phyloP scores from a whole-genome alignment of 2,888 invertebrate species.

The Cataglyphis cursor region DNA sequence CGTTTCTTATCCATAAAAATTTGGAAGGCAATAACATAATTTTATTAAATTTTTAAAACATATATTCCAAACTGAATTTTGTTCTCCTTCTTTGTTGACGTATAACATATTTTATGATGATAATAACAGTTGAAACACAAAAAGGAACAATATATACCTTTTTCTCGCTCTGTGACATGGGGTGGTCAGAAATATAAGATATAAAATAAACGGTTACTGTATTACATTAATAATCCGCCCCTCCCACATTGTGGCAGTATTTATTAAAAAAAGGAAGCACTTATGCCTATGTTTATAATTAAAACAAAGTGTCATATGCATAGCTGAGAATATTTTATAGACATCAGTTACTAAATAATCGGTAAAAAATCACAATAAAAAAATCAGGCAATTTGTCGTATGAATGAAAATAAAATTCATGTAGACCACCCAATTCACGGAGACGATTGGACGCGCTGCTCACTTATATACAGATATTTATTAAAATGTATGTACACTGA shows the following conservation, averaged over 20 bases:
- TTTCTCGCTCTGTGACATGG: constrained; percentile 59
- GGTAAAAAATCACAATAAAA: constrained; percentile 57
- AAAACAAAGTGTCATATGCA: constrained; percentile 52
- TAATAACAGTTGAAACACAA: constrained; percentile 55
- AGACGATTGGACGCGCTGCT: constrained; percentile 63
- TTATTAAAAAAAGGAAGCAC: constrained; percentile 53
- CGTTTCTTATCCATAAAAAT: constrained; percentile 24
- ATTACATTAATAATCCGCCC: constrained; percentile 13
- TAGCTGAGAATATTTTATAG: constrained; percentile 7
- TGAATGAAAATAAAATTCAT: constrained; percentile 57
- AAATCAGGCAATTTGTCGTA: constrained; percentile 41
- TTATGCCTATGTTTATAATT: constrained; percentile 47
- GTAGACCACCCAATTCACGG: constrained; percentile 69
- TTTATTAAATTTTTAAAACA: constrained; percentile 48
- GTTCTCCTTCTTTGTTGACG: neutral
- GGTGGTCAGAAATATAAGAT: constrained; percentile 57
- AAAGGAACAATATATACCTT: constrained; percentile 66
- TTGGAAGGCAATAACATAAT: constrained; percentile 64
- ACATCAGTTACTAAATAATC: constrained; percentile 17
- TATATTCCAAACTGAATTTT: constrained; percentile 25
- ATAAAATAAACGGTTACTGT: constrained; percentile 44
- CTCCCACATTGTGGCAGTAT: constrained; percentile 56
- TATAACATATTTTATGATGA: constrained; percentile 51
- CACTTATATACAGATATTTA: constrained; percentile 74
- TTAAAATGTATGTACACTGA: constrained; percentile 19